phyloP scores from a whole-genome alignment of 2,113 vertebrate genomes.

The Poicephalus meyeri region DNA sequence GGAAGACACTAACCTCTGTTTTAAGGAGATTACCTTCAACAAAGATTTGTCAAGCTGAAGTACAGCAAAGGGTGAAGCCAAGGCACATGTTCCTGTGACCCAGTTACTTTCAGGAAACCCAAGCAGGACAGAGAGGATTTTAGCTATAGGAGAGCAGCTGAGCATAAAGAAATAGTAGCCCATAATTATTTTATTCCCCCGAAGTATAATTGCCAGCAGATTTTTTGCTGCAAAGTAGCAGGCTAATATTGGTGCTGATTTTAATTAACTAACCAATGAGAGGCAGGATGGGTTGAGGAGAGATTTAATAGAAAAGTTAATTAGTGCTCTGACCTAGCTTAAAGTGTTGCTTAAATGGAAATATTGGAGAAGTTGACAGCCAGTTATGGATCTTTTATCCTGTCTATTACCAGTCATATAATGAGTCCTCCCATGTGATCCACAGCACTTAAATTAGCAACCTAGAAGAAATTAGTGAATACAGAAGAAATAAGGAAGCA shows the following conservation, averaged over 20 bases:
- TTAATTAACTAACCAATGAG: constrained; percentile 45
- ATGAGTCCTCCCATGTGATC: neutral
- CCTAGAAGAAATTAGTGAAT: neutral
- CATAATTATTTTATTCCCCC: neutral
- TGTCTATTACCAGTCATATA: neutral
- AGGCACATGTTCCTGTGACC: neutral
- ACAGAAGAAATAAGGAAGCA: neutral
- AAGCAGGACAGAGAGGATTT: neutral
- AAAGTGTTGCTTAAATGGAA: constrained; percentile 20
- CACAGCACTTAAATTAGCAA: neutral
- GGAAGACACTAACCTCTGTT: neutral
- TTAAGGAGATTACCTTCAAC: neutral
- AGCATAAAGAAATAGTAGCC: neutral
- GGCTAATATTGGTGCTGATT: constrained; percentile 9
- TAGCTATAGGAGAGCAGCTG: neutral
- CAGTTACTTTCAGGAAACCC: constrained; percentile 11
- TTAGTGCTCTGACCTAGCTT: constrained; percentile 31
- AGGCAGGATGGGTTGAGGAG: neutral
- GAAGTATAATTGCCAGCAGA: neutral
- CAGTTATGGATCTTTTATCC: neutral
- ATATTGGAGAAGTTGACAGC: neutral
- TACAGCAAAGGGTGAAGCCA: neutral
- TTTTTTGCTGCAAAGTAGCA: neutral
- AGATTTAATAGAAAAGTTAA: constrained; percentile 21
- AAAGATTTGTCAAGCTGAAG: neutral